These are phyloP conservation scores for Chinchilla lanigera DNA, from an alignment of 2,113 vertebrate genomes.

Conservation along the genomic window DNA sequence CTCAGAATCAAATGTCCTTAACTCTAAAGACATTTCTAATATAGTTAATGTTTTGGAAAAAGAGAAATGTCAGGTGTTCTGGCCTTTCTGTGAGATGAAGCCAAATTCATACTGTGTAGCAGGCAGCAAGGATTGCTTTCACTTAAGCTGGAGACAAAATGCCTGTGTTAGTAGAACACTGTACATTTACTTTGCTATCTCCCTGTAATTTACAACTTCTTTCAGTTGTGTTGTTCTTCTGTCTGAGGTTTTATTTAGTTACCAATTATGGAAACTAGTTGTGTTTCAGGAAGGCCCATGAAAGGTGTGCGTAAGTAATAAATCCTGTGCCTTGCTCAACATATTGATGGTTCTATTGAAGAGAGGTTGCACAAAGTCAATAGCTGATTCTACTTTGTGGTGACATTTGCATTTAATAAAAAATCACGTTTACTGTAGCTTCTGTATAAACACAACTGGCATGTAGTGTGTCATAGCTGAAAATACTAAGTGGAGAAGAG, in stretches of 20 bases:
- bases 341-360: constrained; percentile 59
- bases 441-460: constrained; percentile 55
- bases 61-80: not conserved
- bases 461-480: not conserved
- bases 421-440: constrained; percentile 64
- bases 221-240: constrained; percentile 14
- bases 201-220: constrained; percentile 44
- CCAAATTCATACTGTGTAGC: not conserved
- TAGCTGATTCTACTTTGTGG: constrained; percentile 64
- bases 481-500: not conserved
- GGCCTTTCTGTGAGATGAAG: constrained; percentile 12
- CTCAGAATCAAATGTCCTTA: constrained; percentile 30
- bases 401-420: constrained; percentile 80
- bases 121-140: not conserved
- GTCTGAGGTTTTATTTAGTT: constrained; percentile 56
- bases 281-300: constrained; percentile 46
- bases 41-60: constrained; percentile 19
- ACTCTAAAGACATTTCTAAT: constrained; percentile 32
- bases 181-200: not conserved
- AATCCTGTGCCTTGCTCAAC: constrained; percentile 28
- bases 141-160: constrained; percentile 14
- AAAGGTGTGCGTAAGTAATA: constrained; percentile 37
- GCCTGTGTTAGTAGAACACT: not conserved
- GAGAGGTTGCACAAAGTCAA: constrained; percentile 62
- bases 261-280: constrained; percentile 54